These are phyloP conservation scores for Serrognathus titanus DNA, from an alignment of 2,888 invertebrate species.

Conservation along the genomic window DNA sequence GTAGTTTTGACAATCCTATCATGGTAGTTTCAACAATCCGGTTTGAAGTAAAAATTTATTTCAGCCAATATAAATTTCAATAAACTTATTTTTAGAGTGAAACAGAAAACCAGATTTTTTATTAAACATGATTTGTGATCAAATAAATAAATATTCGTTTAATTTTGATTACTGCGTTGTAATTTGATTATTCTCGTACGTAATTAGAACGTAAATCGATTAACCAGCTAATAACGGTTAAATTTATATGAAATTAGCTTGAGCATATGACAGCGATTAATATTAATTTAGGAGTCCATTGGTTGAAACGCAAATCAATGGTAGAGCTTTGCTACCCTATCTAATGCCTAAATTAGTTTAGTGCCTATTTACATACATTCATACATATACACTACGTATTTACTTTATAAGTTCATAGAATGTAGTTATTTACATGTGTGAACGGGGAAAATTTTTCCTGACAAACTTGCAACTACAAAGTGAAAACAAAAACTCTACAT, in stretches of 20 bases:
- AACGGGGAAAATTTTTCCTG: not conserved
- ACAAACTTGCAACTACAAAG: not conserved
- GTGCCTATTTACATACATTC: slow-evolving; percentile 42
- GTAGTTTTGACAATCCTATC: too few relatives aligned
- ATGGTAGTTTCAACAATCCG: too few relatives aligned
- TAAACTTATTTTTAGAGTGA: too few relatives aligned
- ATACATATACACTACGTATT: slow-evolving; percentile 23
- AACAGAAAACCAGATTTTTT: too few relatives aligned
- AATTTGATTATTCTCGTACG: too few relatives aligned
- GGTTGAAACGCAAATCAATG: slow-evolving; percentile 31
- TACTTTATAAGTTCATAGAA: slow-evolving; percentile 26
- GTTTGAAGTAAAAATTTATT: too few relatives aligned
- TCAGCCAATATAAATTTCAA: too few relatives aligned
- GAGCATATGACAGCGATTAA: slow-evolving; percentile 14
- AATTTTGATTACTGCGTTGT: too few relatives aligned
- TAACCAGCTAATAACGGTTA: too few relatives aligned
- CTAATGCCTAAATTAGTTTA: slow-evolving; percentile 43
- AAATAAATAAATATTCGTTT: too few relatives aligned
- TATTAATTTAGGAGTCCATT: slow-evolving; percentile 20
- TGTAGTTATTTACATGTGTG: slow-evolving; percentile 31
- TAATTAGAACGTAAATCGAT: too few relatives aligned
- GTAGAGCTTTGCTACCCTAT: slow-evolving; percentile 40
- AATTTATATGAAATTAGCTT: not conserved
- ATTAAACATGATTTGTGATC: too few relatives aligned
- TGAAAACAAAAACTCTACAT: slow-evolving; percentile 15